Base-by-base conservation (phyloP, 2,797 vertebrate species). In the Catamblyrhynchus diadema region DNA sequence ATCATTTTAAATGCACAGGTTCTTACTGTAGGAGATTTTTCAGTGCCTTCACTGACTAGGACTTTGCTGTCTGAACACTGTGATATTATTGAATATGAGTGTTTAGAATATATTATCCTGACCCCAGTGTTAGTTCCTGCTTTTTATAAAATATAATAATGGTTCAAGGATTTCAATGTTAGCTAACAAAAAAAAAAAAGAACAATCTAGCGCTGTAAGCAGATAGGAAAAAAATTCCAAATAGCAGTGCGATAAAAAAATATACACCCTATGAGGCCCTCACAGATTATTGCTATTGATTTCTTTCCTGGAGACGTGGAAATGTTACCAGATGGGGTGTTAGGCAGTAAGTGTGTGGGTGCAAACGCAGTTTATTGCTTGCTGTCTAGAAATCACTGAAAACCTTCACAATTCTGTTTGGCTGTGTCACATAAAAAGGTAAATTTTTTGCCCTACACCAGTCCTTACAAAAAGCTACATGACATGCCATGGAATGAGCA, bases 271-370 rank as follows among this genome's bases (percentile, higher is more conserved):
- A 95, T 97, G 97, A 98, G 98, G 98, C 98, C 98, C 98, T 98
- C 98, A 98, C 97, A 98, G 99, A 99, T 99, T 99, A 99, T 99
- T 99, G 98, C 98, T 99, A 99, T 99, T 99, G 99, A 99, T 99
- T 99, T 99, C 98, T 98, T 98, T 98, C 98, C 98, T 98, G 98
- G 98, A 98, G 98, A 99, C 97, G 98, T 99, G 98, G 98, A 99
- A 98, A 99, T 98, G 98, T 98, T 99, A 98, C 98, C 99, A 99
- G 99, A 99, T 99, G 98, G 99, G 98, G 98, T 98, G 98, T 99
- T 99, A 99, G 98, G 98, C 98, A 98, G 97, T 98, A 98, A 98
- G 98, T 98, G 98, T 98, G 97, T 96, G 96, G 98, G 98, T 98
- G 98, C 98, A 98, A 97, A 98, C 95, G 96, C 97, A 94, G 96